Percentiles rank a stretch among this genome's conserved stretches.
Conservation (phyloP, 2,888 invertebrate species). For the Caenorhabditis sp. region DNA sequence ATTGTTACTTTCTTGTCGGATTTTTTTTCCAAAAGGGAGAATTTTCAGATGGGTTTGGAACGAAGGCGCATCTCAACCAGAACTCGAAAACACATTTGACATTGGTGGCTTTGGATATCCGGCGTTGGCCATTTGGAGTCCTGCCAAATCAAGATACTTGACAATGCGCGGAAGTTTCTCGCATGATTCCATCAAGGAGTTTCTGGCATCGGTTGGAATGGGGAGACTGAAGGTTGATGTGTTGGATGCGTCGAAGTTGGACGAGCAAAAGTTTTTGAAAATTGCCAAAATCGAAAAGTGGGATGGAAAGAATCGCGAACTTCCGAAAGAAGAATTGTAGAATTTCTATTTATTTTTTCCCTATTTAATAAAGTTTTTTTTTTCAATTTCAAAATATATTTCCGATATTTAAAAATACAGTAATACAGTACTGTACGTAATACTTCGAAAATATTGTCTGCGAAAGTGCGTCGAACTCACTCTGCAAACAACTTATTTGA, state of each 20-base stretch:
- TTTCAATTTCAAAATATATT: too few relatives aligned
- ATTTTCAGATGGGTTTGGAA: conserved; percentile 84
- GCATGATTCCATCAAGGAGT: conserved; percentile 17
- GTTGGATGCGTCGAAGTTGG: not conserved
- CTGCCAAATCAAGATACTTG: conserved; percentile 90
- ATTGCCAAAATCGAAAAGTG: conserved; percentile 58
- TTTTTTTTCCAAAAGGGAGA: not conserved
- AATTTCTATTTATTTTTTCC: too few relatives aligned
- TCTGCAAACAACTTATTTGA: too few relatives aligned
- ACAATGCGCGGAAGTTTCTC: conserved; percentile 24
- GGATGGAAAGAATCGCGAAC: not conserved
- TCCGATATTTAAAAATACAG: too few relatives aligned
- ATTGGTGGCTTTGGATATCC: conserved; percentile 98
- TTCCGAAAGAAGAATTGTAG: not conserved
- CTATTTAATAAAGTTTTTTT: too few relatives aligned
- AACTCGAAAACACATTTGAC: conserved; percentile 87
- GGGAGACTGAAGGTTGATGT: conserved; percentile 74
- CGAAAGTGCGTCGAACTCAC: too few relatives aligned
- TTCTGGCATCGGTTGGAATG: conserved; percentile 19
- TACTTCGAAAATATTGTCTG: too few relatives aligned
- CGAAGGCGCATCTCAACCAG: conserved; percentile 85
- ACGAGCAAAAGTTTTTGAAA: conserved; percentile 64
- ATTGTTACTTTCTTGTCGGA: too few relatives aligned
- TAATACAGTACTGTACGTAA: too few relatives aligned
- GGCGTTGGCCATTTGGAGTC: conserved; percentile 94